These are phyloP conservation scores for Oscheius sp. DNA, from an alignment of 1,140 invertebrate species.

Conservation along the genomic window DNA sequence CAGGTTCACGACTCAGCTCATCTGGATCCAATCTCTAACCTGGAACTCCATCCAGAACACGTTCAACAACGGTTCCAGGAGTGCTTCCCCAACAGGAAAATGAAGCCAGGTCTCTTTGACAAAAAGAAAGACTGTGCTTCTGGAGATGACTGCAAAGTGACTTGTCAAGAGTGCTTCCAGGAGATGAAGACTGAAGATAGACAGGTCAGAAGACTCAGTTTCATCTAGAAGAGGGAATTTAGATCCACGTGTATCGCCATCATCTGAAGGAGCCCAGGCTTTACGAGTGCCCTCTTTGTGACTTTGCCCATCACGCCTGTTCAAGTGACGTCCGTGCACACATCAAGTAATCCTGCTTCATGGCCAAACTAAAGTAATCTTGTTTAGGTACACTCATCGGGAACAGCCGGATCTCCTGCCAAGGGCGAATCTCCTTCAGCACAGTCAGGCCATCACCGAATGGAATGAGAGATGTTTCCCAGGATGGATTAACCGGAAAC, in stretches of 20 bases:
- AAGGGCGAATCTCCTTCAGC: constrained; percentile 45
- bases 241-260: constrained; percentile 54
- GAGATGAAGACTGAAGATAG: constrained; percentile 54
- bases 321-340: constrained; percentile 44
- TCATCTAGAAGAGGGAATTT: not conserved
- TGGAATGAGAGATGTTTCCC: constrained; percentile 56
- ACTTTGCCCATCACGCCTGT: constrained; percentile 52
- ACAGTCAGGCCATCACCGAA: constrained; percentile 45
- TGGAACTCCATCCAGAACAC: constrained; percentile 44
- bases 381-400: constrained; percentile 36
- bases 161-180: constrained; percentile 46
- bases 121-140: not conserved
- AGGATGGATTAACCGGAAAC: constrained; percentile 52
- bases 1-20: constrained; percentile 14
- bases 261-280: constrained; percentile 47
- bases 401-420: constrained; percentile 43
- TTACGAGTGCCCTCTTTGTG: constrained; percentile 52
- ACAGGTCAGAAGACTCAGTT: constrained; percentile 36
- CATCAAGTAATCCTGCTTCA: constrained; percentile 33
- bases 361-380: not conserved
- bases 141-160: constrained; percentile 41
- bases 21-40: constrained; percentile 44
- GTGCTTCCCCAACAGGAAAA: constrained; percentile 49
- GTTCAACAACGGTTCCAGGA: constrained; percentile 46
- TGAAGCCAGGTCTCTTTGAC: constrained; percentile 34